phyloP scores from a whole-genome alignment of 2,888 invertebrate species.

The Megastigmus dorsalis region DNA sequence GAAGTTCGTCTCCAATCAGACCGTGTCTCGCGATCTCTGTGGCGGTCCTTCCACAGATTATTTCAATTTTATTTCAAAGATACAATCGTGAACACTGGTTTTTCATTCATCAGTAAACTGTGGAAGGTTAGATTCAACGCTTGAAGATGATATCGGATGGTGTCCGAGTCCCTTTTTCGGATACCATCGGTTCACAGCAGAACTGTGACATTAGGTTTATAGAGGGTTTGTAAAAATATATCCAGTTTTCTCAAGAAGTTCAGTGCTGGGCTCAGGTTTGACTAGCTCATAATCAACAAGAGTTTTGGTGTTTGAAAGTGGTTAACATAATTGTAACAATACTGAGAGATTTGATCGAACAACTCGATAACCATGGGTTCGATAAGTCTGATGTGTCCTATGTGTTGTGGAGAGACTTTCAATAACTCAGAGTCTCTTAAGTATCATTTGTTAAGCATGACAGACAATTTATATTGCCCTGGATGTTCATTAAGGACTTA shows the following conservation, averaged over 20 bases:
- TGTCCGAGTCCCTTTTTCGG: background rate
- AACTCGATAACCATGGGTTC: constrained; percentile 75
- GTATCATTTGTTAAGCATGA: constrained; percentile 76
- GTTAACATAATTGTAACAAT: background rate
- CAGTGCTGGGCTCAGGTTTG: background rate
- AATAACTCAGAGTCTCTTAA: constrained; percentile 76
- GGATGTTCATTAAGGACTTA: constrained; percentile 77
- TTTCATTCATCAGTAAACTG: background rate
- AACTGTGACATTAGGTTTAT: constrained; percentile 41
- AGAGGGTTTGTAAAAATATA: constrained; percentile 37
- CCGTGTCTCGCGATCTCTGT: constrained; percentile 27
- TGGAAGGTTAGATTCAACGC: constrained; percentile 23
- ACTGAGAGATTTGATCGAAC: background rate
- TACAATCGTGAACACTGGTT: background rate
- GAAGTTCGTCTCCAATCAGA: constrained; percentile 70
- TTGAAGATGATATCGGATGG: constrained; percentile 18
- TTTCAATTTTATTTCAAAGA: constrained; percentile 40
- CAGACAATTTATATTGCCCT: constrained; percentile 79
- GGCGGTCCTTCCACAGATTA: constrained; percentile 35
- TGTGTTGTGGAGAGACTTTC: constrained; percentile 81
- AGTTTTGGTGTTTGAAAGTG: background rate
- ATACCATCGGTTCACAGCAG: background rate
- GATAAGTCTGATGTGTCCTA: constrained; percentile 77
- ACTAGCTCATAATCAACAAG: constrained; percentile 10
- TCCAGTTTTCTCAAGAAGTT: background rate